Base-by-base conservation (phyloP, 1,140 invertebrate genomes). In the Notospermus geniculatus region DNA sequence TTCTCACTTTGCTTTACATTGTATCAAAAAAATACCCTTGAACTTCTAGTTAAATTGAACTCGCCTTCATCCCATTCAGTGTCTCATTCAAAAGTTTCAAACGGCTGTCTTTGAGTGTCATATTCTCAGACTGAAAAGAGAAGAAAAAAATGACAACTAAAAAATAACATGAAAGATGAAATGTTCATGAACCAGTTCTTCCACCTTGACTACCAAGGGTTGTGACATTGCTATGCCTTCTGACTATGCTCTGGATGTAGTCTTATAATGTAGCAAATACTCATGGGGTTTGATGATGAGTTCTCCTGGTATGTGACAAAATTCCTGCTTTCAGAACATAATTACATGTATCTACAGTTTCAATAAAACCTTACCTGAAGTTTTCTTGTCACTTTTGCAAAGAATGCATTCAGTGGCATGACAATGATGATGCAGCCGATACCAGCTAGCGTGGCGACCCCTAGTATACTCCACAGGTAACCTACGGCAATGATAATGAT, bases 21-120 rank as follows among this genome's bases (percentile, higher is more conserved):
- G 25, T 29, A 55, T 17, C 30, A 22, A 23, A 17, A 59, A 2
- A 54, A 4, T n/a, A 23, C 25, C 15, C 17, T 54, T 1, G 25
- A 59, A 59, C 27, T 30, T n/a, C n/a, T n/a, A n/a, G 1, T 4
- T 54, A 1, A 32, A 60, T 13, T 43, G 5, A 2, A 29, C 17
- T 41, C 28, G 90, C 92, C 85, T 97, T 96, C 59, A 97, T 96
- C 43, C 93, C 93, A 76, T 89, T 92, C 22, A 97, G 84, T 58
- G 97, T 88, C 86, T 97, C 95, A 75, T 94, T 97, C 89, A 95
- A 94, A 23, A 96, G 81, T 78, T 96, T 96, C 0, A 96, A 92
- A 71, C 95, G 85, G 75, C 92, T 62, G 64, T 82, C 80, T 64
- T 83, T 83, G 11, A 68, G 60, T 43, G 62, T 67, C 75, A 81